These are phyloP conservation scores for Monochamus alternatus DNA, from an alignment of 2,888 invertebrate species.

Conservation along the genomic window DNA sequence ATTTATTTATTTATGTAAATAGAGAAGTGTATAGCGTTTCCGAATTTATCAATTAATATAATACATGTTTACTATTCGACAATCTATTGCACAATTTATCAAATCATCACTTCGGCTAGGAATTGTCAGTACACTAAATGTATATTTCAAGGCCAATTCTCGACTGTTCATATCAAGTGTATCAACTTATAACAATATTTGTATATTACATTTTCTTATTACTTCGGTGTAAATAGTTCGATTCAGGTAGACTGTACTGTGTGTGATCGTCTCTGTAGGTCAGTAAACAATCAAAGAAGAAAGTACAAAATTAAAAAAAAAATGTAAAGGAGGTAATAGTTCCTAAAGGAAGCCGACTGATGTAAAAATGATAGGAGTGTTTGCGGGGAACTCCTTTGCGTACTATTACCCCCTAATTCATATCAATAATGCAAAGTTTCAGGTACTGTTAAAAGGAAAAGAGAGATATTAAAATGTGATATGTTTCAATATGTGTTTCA, in stretches of 20 bases:
- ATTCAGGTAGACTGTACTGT: conserved; percentile 57
- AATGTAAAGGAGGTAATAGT: conserved; percentile 52
- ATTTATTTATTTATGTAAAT: conserved; percentile 34
- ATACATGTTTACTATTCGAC: conserved; percentile 63
- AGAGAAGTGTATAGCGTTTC: conserved; percentile 52
- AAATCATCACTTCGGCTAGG: conserved; percentile 51
- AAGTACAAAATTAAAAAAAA: conserved; percentile 58
- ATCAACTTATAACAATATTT: conserved; percentile 57
- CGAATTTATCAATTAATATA: conserved; percentile 55
- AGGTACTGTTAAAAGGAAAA: conserved; percentile 52
- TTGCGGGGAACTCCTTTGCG: conserved; percentile 41
- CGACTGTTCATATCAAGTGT: conserved; percentile 55
- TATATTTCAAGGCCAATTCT: conserved; percentile 54
- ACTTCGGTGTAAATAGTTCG: conserved; percentile 66
- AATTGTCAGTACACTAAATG: conserved; percentile 58
- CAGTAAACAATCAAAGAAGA: conserved; percentile 58
- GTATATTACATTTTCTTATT: conserved; percentile 60
- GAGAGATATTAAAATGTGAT: conserved; percentile 65
- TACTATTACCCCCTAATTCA: conserved; percentile 55
- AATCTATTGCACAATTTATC: conserved; percentile 65
- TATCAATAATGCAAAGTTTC: conserved; percentile 58
- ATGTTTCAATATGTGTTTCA: conserved; percentile 61
- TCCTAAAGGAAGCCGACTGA: conserved; percentile 41
- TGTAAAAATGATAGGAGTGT: conserved; percentile 36
- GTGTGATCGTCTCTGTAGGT: conserved; percentile 60